Base-by-base conservation (phyloP, 2,888 invertebrate genomes). In the Magallana nippona region DNA sequence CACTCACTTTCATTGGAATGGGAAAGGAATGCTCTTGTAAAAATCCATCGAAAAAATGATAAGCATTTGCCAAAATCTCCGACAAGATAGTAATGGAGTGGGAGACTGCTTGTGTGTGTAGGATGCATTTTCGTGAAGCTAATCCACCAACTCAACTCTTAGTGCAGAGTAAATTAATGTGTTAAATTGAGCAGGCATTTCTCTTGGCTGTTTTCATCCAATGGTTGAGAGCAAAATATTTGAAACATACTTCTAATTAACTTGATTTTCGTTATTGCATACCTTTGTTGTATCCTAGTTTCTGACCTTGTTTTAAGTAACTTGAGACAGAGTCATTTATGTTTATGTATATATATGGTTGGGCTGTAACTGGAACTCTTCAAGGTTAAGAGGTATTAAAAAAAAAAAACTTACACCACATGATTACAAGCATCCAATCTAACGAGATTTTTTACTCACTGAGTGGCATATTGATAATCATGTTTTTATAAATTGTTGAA, bases 1-100 rank as follows among this genome's bases (percentile, higher is more conserved):
- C 27, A 71, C 22, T 60, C 15, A 22, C 32, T 71, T 19, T 71
- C 71, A 11, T 27, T 71, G 71, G 27, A 71, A 71, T 32, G 71
- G 32, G 71, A 71, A 22, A 22, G 71, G 71, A 71, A 71, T 71
- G 71, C 71, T 71, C 71, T 71, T 71, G 71, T 71, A 71, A 71
- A n/a, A 71, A 22, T 22, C 71, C 13, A 71, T 44, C 44, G 22
- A 22, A 27, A 27, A 63, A 71, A 71, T 27, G 71, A 71, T 71
- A 71, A 71, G 71, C 71, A 71, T 71, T 71, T 71, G 71, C 71
- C 71, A 71, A 71, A 71, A 22, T 19, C 27, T 15, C 71, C 5
- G 32, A 32, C 71, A 22, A 27, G 71, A 71, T 71, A 22, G 27
- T 71, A 71, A 71, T 10, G 17, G 22, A 71, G 71, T 71, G 32